These are phyloP conservation scores for Eurosta solidaginis DNA, from an alignment of 1,140 invertebrate species.

Conservation along the genomic window DNA sequence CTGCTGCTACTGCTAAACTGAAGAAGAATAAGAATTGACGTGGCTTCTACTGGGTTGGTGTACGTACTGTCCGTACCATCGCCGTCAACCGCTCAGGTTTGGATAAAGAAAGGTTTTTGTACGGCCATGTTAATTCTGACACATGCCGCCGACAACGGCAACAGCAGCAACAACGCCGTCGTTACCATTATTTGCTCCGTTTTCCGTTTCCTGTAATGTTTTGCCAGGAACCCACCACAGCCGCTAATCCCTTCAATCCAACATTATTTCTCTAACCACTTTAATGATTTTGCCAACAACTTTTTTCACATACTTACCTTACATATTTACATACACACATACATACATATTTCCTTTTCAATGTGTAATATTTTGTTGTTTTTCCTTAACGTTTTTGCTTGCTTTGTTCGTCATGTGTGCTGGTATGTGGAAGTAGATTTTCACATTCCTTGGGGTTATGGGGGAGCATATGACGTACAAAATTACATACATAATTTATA, in stretches of 20 bases:
- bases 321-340: too few species aligned
- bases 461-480: not conserved
- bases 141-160: not conserved
- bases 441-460: not conserved
- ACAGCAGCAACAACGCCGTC: not conserved
- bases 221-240: not conserved
- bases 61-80: too few species aligned
- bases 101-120: too few species aligned
- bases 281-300: not conserved
- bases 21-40: too few species aligned
- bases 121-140: too few species aligned
- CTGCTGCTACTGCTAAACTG: too few species aligned
- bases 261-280: not conserved
- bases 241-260: not conserved
- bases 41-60: too few species aligned
- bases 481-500: not conserved
- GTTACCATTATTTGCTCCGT: constrained; percentile 14
- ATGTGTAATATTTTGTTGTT: not conserved
- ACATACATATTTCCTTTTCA: too few species aligned
- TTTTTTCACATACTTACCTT: too few species aligned
- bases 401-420: not conserved
- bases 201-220: constrained; percentile 22
- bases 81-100: too few species aligned
- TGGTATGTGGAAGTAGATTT: not conserved
- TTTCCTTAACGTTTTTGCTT: not conserved